Base-by-base conservation (phyloP, 2,888 invertebrate species). In the Drosophila tripunctata region DNA sequence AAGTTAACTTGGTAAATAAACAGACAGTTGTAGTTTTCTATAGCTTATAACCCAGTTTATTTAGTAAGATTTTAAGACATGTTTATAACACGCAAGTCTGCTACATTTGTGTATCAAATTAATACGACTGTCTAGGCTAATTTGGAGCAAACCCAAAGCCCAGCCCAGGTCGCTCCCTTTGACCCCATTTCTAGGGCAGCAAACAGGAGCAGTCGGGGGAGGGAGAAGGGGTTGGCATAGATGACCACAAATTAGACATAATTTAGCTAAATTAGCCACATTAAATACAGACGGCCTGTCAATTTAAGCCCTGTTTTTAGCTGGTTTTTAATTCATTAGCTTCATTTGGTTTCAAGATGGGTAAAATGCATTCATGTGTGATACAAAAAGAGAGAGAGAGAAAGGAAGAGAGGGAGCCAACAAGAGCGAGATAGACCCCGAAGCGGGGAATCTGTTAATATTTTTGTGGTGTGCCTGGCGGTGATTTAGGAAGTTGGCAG, bases 221-320 rank as follows among this genome's bases (percentile, higher is more conserved):
- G n/a, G 31, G 0, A 4, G 44, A 4, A 31, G 19, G 14, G 47
- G 38, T 24, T 17, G 19, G 19, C 41, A 31, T 31, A 48, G 12
- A 50, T 73, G 61, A 57, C 76, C 76, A 61, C 66, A 57, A 74
- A 67, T 79, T 65, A 66, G 63, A 33, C 56, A 57, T 51, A 57
- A 68, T 68, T 60, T 54, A 56, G n/a, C 35, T 58, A 48, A 78
- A 78, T 81, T 73, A 60, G 57, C 81, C 63, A n/a, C 43, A 72
- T 75, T 80, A 68, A 62, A 62, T 60, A 57, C 31, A 57, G 56
- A 43, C 36, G 22, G 47, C 50, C 48, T 43, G 67, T 44, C 50
- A 47, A 66, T 69, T 36, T 64, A n/a, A 41, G 44, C 36, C 17
- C 33, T 43, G 19, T 45, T 57, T n/a, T 58, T 48, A 60, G 36